Base-by-base conservation (phyloP, 2,113 vertebrate species). In the Synchiropus splendidus region DNA sequence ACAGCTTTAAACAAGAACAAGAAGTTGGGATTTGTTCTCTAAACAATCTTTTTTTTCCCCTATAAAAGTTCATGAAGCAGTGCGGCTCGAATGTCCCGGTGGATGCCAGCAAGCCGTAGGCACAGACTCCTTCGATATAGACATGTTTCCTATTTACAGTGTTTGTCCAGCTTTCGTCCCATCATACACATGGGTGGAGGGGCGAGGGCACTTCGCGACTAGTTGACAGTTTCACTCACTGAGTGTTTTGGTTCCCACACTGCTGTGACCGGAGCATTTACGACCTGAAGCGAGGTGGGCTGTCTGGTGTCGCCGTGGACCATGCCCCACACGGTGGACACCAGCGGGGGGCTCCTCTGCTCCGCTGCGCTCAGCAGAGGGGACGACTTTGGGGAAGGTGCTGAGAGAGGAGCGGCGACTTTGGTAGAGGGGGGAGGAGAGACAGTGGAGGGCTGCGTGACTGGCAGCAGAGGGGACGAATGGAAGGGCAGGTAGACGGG, bases 221-320 rank as follows among this genome's bases (percentile, higher is more conserved):
- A 86, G 55, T 86, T 86, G 6, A 86, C 82, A 16, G 74, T 48
- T 60, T 86, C 82, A 13, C 73, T 79, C 49, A 85, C 70, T 2
- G 78, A 46, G 38, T 79, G 81, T 55, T 79, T 76, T 0, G 73
- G 51, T 13, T 72, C 74, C 86, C 86, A 87, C 13, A 67, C 64
- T 1, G 74, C 48, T 6, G 57, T n/a, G 11, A 78, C 70, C 14
- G 79, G 61, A 16, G 65, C 52, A 15, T 67, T 53, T 1, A 68
- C 70, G 15, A 68, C 72, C 14, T 73, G 72, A 11, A 73, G 61
- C 37, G 71, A 45, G 4, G 49, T 45, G 11, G 74, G 13, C 44
- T 79, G 72, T 35, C 76, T 63, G 36, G 53, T 34, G 14, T 80
- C 72, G 5, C 65, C 12, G 2, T 76, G 75, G 12, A 80, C 77